Base-by-base conservation (phyloP, 2,113 vertebrate genomes). In the Ciconia boyciana region DNA sequence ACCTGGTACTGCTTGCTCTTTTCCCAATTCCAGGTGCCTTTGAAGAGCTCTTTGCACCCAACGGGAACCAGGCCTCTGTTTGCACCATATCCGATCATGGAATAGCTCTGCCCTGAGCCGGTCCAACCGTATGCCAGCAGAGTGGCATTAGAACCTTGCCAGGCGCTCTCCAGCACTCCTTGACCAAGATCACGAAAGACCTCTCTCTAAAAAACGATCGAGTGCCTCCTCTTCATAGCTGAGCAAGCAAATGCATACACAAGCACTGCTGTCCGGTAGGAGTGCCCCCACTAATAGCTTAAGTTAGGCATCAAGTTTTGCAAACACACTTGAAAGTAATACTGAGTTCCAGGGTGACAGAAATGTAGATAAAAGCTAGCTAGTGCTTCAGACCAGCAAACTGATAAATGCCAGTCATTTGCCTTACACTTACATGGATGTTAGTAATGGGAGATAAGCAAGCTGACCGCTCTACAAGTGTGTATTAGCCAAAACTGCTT, bases 361-460 rank as follows among this genome's bases (percentile, higher is more conserved):
- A 76, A 72, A 13, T 0, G 3, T 17, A 39, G 41, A 22, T 6
- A 65, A 74, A 26, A 26, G 9, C 15, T 31, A 69, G 1, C 0
- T 31, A 39, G 26, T 6, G 20, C 16, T 62, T 62, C 66, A 58
- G 51, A 83, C 16, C 31, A n/a, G 31, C 34, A 24, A 43, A 65
- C 4, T 32, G 12, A 24, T n/a, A 41, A 36, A 19, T 24, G 76
- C 18, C 36, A 77, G 32, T 24, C 12, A 16, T 2, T 9, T 51
- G 26, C 31, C 48, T 48, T 20, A n/a, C 25, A 25, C 4, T 71
- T 48, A 24, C 2, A 10, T 29, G 10, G 78, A 25, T 18, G 14
- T 24, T 54, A 71, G 64, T 32, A 61, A 39, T 4, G 8, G 58
- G 21, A 60, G 18, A 46, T 0, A n/a, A 82, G 68, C 3, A 10